Base-by-base conservation (phyloP, 2,888 invertebrate species). In the Phalera bucephala region DNA sequence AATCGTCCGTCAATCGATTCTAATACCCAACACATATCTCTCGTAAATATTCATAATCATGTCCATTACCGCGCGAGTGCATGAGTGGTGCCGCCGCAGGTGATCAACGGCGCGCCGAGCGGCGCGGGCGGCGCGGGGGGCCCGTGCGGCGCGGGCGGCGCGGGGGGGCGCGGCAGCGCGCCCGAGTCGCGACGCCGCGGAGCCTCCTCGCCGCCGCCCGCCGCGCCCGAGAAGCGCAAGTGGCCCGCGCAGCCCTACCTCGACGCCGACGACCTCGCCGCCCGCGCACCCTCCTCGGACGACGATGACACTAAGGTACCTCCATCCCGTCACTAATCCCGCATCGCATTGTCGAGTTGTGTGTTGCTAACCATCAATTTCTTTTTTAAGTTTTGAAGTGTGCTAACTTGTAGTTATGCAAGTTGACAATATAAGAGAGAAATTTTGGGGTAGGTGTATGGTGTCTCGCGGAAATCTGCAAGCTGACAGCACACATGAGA, bases 181-280 rank as follows among this genome's bases (percentile, higher is more conserved):
- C 64, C 69, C 27, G 81, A 80, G 67, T 81, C 80, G 39, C 83
- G 76, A 63, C 86, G 78, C 25, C 80, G 84, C 45, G 84, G 80
- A 22, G 89, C 83, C 21, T 87, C 83, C 39, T 83, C 87, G n/a
- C 84, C 91, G 76, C 91, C 69, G 78, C 68, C 87, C 90, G 84
- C 53, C 80, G 91, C 72, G 78, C 92, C 59, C 91, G 94, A 40
- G 94, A 95, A 85, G 94, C 95, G 85, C 91, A 95, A 64, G 95
- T 95, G 82, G 95, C 94, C 82, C 19, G 82, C 80, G 52, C 73
- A 65, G 54, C 69, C 79, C 49, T 75, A 78, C 49, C 50, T 39
- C 56, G 64, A 66, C 52, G 64, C 67, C 33, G 73, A 72, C 48
- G 71, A 68, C 38, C 53, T 59, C 34, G 61, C 78, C 20, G 57